Conservation (phyloP, 2,113 vertebrate genomes). For the Synchiropus splendidus region DNA sequence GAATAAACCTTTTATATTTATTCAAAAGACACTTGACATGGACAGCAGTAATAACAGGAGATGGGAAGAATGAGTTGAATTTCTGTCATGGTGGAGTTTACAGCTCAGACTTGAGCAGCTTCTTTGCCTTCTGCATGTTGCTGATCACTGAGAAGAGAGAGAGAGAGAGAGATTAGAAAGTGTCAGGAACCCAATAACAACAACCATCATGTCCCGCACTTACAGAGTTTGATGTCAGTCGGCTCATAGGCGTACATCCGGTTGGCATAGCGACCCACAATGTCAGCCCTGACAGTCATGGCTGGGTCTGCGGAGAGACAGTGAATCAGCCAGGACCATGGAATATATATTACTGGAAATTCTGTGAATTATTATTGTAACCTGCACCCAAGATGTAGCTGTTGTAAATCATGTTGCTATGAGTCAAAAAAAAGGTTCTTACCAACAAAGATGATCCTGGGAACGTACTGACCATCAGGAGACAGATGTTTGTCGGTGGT, state of each 20-base stretch:
- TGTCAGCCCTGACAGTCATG: conserved; percentile 91
- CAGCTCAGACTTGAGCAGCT: conserved; percentile 68
- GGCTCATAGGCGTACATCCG: conserved; percentile 90
- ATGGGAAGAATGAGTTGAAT: conserved; percentile 7
- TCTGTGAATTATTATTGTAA: too few species aligned
- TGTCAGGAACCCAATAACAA: too few species aligned
- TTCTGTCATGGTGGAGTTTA: conserved; percentile 31
- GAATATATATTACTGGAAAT: too few species aligned
- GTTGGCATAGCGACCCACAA: conserved; percentile 85
- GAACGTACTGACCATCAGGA: conserved; percentile 92
- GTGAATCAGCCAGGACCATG: too few species aligned
- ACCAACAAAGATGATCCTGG: conserved; percentile 91
- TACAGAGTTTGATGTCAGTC: conserved; percentile 71
- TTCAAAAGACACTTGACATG: conserved; percentile 35
- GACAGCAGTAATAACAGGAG: conserved; percentile 27
- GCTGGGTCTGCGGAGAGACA: conserved; percentile 75
- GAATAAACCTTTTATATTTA: conserved; percentile 41
- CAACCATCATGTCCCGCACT: conserved; percentile 47
- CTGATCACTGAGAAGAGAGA: conserved; percentile 42
- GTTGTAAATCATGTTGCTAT: too few species aligned
- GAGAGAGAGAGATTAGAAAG: neutral
- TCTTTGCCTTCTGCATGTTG: conserved; percentile 68
- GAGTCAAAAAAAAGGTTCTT: conserved; percentile 49
- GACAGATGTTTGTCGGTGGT: conserved; percentile 90
- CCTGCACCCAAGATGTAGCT: too few species aligned